Base-by-base conservation (phyloP, 2,888 invertebrate genomes). In the Pyrrhosoma nymphula region DNA sequence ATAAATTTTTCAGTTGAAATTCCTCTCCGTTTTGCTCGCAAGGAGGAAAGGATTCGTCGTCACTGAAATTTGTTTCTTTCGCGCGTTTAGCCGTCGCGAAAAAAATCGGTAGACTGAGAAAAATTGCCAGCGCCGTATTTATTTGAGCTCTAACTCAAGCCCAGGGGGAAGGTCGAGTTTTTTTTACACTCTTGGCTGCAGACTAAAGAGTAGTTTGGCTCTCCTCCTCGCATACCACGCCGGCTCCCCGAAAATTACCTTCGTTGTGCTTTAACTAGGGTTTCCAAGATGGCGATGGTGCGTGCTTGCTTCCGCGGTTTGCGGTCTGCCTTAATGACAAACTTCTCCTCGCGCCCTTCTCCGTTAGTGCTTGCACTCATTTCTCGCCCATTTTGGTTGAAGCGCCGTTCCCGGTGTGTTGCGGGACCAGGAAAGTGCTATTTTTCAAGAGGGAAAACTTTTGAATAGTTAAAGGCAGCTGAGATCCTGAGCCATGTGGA, bases 241-340 rank as follows among this genome's bases (percentile, higher is more conserved):
- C 14, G 69, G 0, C 82, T 82, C 82, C 2, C 82, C 1, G 35
- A 14, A 16, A 82, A 82, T 82, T 82, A 82, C 82, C 82, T 14
- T 82, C 82, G 30, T 16, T 82, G 82, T 16, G 35, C 35, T 82
- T 82, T 14, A 30, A 69, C 69, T 82, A 0, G 30, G 10, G 30
- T 82, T 82, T 82, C 69, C 82, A 82, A 30, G 82, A 82, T 82
- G 82, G 69, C n/a, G 69, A n/a, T 69, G n/a, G 69, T n/a, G 82
- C 82, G 82, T 82, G 16, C 82, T 35, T 35, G 82, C 16, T 82
- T 82, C 35, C 82, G 82, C n/a, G 82, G 82, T 82, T 82, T 82
- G 82, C 35, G 82, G 82, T 18, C 18, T 35, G 35, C 82, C 82
- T 16, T 82, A 82, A 82, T 82, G 82, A 16, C 35, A 82, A 82